phyloP scores from a whole-genome alignment of 2,888 invertebrate genomes.

The Limulus polyphemus region DNA sequence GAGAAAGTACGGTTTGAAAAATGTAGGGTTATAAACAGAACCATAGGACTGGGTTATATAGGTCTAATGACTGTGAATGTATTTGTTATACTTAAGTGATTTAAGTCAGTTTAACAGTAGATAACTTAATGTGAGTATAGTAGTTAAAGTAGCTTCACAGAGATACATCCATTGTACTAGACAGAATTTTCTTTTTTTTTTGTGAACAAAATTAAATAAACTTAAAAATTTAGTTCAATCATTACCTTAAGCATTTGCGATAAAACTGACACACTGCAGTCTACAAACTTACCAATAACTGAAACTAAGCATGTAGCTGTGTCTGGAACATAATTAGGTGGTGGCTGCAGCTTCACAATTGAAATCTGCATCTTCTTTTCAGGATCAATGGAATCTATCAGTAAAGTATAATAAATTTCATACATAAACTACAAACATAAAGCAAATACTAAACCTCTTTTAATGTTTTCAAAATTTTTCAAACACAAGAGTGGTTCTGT shows the following conservation, averaged over 20 bases:
- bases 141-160: not conserved
- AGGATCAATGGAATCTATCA: constrained; percentile 20
- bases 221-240: no score
- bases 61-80: no score
- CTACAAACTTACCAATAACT: constrained; percentile 15
- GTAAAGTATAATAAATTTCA: not conserved
- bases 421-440: not conserved
- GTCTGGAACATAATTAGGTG: constrained; percentile 21
- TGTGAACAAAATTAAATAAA: not conserved
- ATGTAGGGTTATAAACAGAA: no score
- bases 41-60: no score
- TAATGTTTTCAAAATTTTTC: no score
- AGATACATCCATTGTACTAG: not conserved
- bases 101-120: no score
- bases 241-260: no score
- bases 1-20: no score
- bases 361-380: constrained; percentile 20
- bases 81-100: no score
- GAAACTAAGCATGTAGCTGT: constrained; percentile 21
- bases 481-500: no score
- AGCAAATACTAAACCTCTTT: not conserved
- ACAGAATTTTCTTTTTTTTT: not conserved
- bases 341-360: constrained; percentile 13
- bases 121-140: not conserved
- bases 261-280: no score